phyloP scores from a whole-genome alignment of 2,888 invertebrate species.

The Pinctada fucata region DNA sequence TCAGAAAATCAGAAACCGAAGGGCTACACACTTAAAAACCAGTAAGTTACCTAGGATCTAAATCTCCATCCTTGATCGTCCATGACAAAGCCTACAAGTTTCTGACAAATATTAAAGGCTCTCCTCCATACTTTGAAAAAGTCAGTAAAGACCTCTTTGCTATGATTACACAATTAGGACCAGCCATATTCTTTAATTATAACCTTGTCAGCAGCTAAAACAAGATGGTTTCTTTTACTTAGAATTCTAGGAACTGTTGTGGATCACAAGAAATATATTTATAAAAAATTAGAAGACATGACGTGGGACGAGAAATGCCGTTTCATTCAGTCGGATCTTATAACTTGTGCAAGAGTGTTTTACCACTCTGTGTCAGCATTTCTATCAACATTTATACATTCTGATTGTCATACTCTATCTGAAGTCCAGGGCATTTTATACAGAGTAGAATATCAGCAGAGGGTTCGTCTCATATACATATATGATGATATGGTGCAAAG shows the following conservation, averaged over 20 bases:
- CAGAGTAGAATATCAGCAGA: neutral
- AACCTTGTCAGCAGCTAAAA: constrained; percentile 45
- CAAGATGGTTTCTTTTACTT: constrained; percentile 41
- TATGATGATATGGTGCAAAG: constrained; percentile 42
- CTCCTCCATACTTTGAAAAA: constrained; percentile 37
- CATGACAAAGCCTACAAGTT: constrained; percentile 42
- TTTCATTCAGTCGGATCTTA: constrained; percentile 44
- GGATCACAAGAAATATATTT: constrained; percentile 27
- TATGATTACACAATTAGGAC: constrained; percentile 47
- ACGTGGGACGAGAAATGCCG: constrained; percentile 36
- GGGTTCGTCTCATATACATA: constrained; percentile 48
- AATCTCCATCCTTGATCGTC: neutral
- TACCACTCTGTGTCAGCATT: constrained; percentile 34
- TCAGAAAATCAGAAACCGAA: no score
- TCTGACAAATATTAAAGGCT: constrained; percentile 39
- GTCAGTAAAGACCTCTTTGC: no score
- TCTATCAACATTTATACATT: neutral
- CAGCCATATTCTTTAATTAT: constrained; percentile 13
- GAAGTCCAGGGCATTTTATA: constrained; percentile 24
- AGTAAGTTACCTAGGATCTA: no score
- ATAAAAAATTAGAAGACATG: constrained; percentile 34
- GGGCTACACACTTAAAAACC: no score
- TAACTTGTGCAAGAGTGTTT: constrained; percentile 47
- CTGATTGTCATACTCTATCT: no score
- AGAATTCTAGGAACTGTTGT: constrained; percentile 27